phyloP scores from a whole-genome alignment of 1,140 invertebrate genomes.

The Drosophila sproati region DNA sequence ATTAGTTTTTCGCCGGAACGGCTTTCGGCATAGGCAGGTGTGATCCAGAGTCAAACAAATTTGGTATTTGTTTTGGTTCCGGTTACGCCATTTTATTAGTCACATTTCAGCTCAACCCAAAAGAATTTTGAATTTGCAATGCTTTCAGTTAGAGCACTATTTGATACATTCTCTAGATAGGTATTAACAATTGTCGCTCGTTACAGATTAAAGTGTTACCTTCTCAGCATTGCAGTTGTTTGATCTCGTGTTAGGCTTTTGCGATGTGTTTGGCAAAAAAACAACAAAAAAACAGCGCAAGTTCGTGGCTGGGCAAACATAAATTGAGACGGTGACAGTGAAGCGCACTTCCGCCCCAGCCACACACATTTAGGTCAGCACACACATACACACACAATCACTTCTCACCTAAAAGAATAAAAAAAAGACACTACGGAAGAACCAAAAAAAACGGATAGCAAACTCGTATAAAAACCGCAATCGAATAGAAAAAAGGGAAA shows the following conservation, averaged over 20 bases:
- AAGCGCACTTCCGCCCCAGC: constrained; percentile 46
- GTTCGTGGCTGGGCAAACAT: constrained; percentile 68
- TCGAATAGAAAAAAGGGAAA: constrained; percentile 14
- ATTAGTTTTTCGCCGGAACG: constrained; percentile 22
- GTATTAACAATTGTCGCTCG: no score
- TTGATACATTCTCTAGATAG: no score
- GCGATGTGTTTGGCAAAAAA: constrained; percentile 32
- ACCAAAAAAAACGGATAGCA: constrained; percentile 2
- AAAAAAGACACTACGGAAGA: background rate
- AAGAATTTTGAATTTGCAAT: no score
- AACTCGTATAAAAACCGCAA: background rate
- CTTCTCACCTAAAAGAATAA: constrained; percentile 49
- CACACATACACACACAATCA: constrained; percentile 37
- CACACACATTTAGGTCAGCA: constrained; percentile 25
- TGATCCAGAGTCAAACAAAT: no score
- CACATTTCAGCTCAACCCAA: no score
- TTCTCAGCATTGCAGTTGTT: background rate
- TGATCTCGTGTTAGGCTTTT: constrained; percentile 28
- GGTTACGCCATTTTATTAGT: no score
- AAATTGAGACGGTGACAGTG: constrained; percentile 63
- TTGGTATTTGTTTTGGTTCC: background rate
- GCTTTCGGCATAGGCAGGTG: background rate
- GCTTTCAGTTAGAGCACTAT: no score
- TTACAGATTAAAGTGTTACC: background rate
- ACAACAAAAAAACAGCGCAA: constrained; percentile 25